phyloP scores from a whole-genome alignment of 1,140 invertebrate species.

The Heliconius hermathena region DNA sequence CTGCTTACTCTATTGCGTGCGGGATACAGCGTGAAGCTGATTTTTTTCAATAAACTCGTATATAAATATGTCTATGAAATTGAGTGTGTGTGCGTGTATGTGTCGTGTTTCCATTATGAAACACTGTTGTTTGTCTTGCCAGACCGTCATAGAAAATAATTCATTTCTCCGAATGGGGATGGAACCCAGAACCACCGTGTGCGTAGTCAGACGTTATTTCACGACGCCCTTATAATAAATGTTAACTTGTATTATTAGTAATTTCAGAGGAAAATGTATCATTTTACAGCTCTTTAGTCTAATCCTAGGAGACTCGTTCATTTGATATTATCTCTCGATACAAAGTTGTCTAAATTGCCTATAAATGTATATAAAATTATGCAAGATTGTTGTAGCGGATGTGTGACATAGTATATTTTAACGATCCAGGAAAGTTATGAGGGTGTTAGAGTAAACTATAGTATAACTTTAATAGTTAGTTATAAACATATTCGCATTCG shows the following conservation, averaged over 20 bases:
- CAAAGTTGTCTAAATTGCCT: neutral
- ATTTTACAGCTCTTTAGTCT: neutral
- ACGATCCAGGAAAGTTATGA: neutral
- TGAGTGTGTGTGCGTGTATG: no score
- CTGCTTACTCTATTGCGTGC: no score
- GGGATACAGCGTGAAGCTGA: no score
- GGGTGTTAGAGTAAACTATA: no score
- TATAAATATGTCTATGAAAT: neutral
- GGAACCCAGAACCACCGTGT: neutral
- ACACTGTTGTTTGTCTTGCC: neutral
- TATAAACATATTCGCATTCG: neutral
- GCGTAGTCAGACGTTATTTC: neutral
- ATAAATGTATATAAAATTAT: neutral
- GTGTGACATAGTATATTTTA: neutral
- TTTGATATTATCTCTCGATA: neutral
- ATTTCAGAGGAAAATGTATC: neutral
- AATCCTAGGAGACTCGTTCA: neutral
- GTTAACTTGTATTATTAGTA: neutral
- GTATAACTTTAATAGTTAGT: neutral
- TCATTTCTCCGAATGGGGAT: neutral
- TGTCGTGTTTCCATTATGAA: neutral
- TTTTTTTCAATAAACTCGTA: neutral
- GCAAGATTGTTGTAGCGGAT: neutral
- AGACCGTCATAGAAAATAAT: neutral
- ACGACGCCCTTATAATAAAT: neutral